Evolutionary conservation across 1,140 invertebrate species (phyloP).

Genomic region (Drosophila prosaltans): DNA sequence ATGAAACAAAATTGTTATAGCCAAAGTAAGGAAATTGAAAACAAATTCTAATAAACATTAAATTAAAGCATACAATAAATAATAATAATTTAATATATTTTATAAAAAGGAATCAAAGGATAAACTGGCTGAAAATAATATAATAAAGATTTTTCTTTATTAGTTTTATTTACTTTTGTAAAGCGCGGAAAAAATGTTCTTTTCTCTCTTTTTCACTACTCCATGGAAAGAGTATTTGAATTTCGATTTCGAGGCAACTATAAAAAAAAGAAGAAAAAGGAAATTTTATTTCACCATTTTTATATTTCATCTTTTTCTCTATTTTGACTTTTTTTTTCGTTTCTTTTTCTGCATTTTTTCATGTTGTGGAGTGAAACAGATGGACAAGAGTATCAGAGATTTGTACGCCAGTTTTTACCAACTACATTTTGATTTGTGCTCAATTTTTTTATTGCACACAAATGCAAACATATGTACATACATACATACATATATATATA

Average conservation of each 20-base stretch:
- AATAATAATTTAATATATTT: too few species aligned
- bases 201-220: too few species aligned
- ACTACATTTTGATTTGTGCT: slow-evolving; percentile 67
- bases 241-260: not conserved
- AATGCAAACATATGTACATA: slow-evolving; percentile 20
- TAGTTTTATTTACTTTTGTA: too few species aligned
- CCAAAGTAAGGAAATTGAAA: too few species aligned
- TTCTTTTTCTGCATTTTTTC: slow-evolving; percentile 25
- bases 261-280: not conserved
- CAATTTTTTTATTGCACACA: slow-evolving; percentile 39
- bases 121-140: too few species aligned
- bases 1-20: too few species aligned
- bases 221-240: not conserved
- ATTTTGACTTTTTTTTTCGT: not conserved
- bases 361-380: slow-evolving; percentile 1
- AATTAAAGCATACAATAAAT: too few species aligned
- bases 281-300: not conserved
- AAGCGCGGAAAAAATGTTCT: too few species aligned
- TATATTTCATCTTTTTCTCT: not conserved
- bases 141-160: too few species aligned
- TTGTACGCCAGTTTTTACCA: slow-evolving; percentile 27
- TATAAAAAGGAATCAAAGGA: too few species aligned
- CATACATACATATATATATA: slow-evolving; percentile 3
- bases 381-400: slow-evolving; percentile 24
- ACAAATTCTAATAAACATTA: too few species aligned